Evolutionary conservation across 1,140 invertebrate genomes (phyloP), one percentile per base, ranked within the genome.

Genomic region (Acyrthosiphon pisum): DNA sequence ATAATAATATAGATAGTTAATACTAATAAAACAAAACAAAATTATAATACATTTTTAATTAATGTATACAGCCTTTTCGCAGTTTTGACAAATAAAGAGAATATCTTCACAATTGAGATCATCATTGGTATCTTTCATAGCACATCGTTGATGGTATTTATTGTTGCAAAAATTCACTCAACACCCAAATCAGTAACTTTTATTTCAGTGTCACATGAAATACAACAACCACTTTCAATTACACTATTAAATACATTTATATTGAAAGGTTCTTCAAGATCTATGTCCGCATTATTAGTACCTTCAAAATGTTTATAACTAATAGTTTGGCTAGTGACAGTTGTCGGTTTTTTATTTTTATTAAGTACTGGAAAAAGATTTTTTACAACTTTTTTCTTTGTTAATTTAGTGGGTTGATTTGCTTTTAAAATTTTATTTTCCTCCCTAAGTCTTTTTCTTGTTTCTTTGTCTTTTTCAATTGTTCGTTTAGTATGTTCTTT

Each of bases 101-200:
- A 81, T 81, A 81, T n/a, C 76, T 81, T 81, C 76, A 81, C n/a
- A 20, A 81, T 81, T 35, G 76, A 81, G 76, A 81, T 81, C n/a
- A 81, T 81, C 30, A 18, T 37, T 20, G 18, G 35, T 35, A 35
- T n/a, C 41, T 30, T 87, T 87, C 44, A 14, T 87, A 46, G 46
- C 41, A n/a, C 84, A 87, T 87, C 41, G 41, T 48, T 46, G 30
- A 87, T 87, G 44, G 84, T 87, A 87, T 87, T 23, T 87, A 30
- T 30, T 44, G 23, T 44, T 46, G 30, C 44, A 87, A 87, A 87
- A 87, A 87, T 14, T 48, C 84, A 87, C 26, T 87, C 84, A 23
- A 87, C 84, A 87, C 84, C 84, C 46, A 46, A 81, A 37, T 81
- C 76, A 81, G 76, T 35, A n/a, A 35, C n/a, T 81, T 81, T 81